These are phyloP conservation scores for Drosophila serrata DNA, from an alignment of 1,140 invertebrate species.

Conservation along the genomic window DNA sequence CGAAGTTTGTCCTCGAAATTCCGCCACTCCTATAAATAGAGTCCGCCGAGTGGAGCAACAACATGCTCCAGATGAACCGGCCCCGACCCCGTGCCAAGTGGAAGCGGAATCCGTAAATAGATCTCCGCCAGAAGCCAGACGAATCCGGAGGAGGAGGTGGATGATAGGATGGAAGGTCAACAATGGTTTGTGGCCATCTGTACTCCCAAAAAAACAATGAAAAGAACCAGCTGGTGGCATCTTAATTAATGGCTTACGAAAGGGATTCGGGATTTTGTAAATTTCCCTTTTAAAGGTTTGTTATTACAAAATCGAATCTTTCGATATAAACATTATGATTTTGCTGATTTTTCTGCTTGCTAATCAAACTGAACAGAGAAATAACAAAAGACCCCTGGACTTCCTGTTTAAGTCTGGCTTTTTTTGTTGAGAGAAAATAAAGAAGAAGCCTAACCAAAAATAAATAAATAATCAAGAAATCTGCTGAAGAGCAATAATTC, in stretches of 20 bases:
- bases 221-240: not conserved
- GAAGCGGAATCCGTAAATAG: conserved; percentile 32
- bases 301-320: not conserved
- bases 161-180: no score
- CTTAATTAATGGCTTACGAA: not conserved
- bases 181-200: conserved; percentile 16
- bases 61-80: conserved; percentile 10
- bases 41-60: conserved; percentile 11
- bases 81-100: conserved; percentile 19
- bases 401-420: not conserved
- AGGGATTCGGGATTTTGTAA: not conserved
- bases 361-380: not conserved
- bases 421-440: not conserved
- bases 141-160: conserved; percentile 15
- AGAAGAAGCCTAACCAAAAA: not conserved
- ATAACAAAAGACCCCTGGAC: not conserved
- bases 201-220: no score
- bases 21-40: conserved; percentile 17
- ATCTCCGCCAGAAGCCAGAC: conserved; percentile 13
- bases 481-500: not conserved
- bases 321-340: not conserved
- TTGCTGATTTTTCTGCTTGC: not conserved
- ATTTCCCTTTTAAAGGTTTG: not conserved
- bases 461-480: conserved; percentile 2
- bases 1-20: conserved; percentile 20